These are phyloP conservation scores for Glyphotaelius pellucidus DNA, from an alignment of 2,888 invertebrate species.

Conservation along the genomic window DNA sequence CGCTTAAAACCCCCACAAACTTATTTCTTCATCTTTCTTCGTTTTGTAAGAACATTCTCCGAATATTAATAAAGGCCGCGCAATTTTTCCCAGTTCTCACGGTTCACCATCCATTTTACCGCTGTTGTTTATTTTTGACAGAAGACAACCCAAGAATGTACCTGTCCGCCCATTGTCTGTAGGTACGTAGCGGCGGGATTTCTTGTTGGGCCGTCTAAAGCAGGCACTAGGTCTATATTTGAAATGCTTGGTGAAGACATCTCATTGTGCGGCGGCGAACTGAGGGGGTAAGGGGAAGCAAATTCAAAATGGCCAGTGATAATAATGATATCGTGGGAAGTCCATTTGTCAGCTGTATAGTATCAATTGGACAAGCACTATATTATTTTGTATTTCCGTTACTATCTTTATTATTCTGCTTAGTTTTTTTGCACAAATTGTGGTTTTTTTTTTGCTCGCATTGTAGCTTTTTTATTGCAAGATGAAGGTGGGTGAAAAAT, in stretches of 20 bases:
- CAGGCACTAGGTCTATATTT: slow-evolving; percentile 41
- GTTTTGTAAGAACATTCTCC: not conserved
- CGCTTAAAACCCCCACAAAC: not conserved
- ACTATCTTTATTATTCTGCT: too few relatives aligned
- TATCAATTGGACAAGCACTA: not conserved
- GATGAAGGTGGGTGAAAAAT: too few relatives aligned
- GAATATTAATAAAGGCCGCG: not conserved
- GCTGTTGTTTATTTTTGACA: slow-evolving; percentile 35
- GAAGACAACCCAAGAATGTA: slow-evolving; percentile 13
- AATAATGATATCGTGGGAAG: slow-evolving; percentile 15
- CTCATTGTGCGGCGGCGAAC: slow-evolving; percentile 14
- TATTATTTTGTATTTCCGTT: not conserved
- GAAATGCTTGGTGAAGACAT: slow-evolving; percentile 44
- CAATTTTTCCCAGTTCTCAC: not conserved
- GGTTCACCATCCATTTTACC: slow-evolving; percentile 21
- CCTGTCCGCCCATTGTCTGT: slow-evolving; percentile 39
- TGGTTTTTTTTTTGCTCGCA: too few relatives aligned
- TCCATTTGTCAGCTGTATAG: not conserved
- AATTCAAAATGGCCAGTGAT: not conserved
- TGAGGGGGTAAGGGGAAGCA: not conserved
- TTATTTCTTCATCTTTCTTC: not conserved
- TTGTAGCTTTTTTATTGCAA: too few relatives aligned
- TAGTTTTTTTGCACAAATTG: too few relatives aligned
- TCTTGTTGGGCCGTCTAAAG: slow-evolving; percentile 39
- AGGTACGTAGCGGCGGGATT: not conserved